A percentile compares a stretch with the other conserved stretches of the same genome.
phyloP scores from a whole-genome alignment of 2,888 invertebrate genomes.

The Calliphora vomitoria region DNA sequence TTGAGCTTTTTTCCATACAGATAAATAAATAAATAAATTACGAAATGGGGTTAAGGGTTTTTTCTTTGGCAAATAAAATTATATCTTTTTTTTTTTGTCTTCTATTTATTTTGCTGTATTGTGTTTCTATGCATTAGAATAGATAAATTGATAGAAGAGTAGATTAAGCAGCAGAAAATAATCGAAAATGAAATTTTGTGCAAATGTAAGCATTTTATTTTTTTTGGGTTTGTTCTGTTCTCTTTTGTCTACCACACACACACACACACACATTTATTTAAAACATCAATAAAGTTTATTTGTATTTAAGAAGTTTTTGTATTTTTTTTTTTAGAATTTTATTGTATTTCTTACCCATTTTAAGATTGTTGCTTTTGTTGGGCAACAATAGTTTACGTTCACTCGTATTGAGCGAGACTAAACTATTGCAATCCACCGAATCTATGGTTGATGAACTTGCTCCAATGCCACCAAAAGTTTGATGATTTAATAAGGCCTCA shows the following conservation, averaged over 20 bases:
- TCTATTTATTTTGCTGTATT: conserved; percentile 33
- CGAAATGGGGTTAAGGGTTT: conserved; percentile 43
- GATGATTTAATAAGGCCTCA: conserved; percentile 82
- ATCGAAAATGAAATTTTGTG: conserved; percentile 38
- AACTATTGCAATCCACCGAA: conserved; percentile 83
- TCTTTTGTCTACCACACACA: conserved; percentile 39
- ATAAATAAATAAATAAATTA: conserved; percentile 48
- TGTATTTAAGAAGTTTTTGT: conserved; percentile 22
- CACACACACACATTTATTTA: conserved; percentile 42
- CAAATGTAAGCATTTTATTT: conserved; percentile 48
- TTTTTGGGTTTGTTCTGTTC: conserved; percentile 38
- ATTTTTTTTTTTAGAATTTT: conserved; percentile 44
- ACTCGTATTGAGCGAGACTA: conserved; percentile 82
- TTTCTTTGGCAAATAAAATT: conserved; percentile 49
- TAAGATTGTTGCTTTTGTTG: conserved; percentile 81
- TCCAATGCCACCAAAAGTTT: conserved; percentile 80
- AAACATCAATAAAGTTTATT: conserved; percentile 56
- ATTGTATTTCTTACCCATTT: conserved; percentile 81
- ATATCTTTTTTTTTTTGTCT: neutral
- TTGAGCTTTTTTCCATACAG: conserved; percentile 40
- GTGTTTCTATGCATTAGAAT: conserved; percentile 30
- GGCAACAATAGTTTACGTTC: conserved; percentile 83
- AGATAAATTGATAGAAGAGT: conserved; percentile 23
- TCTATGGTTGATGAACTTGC: conserved; percentile 84
- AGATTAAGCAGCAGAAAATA: conserved; percentile 14